Evolutionary conservation across 1,140 invertebrate genomes (phyloP), one percentile per base, ranked within the genome.

Genomic region (Microplitis mediator): DNA sequence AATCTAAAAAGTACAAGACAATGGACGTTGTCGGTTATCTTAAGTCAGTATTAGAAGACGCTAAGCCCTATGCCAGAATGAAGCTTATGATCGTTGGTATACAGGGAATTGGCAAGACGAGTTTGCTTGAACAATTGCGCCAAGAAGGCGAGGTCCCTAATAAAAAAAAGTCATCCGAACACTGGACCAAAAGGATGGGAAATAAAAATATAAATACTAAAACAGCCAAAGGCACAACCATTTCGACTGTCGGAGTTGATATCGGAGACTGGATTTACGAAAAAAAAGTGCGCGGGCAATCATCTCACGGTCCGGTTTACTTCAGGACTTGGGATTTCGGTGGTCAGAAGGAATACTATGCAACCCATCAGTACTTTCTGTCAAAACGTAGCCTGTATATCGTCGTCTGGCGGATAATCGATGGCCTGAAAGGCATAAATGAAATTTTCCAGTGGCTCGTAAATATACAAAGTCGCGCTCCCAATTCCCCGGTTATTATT

Each of bases 321-420:
- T 99, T 99, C 87, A 89, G 97, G 69, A 99, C 97, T 0, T 99
- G 98, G 98, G 98, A 99, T 86, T 99, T 99, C 89, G 97, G 97
- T n/a, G 98, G 98, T 0, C 97, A 98, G 87, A 92, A 93, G 80
- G 97, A 98, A 82, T 97, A 97, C 82, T 99, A 99, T 82, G 95
- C 97, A 0, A 99, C 98, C 0, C 98, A 99, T 89, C 97, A 99
- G 80, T 99, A 99, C 84, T 99, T 99, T 83, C 87, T 99, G 11
- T 98, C 97, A 0, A 96, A 97, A 75, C 89, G 98, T 39, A 98
- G 97, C 72, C 86, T 99, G 0, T 99, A 99, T 81, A 88, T 99
- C 11, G 97, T 99, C 3, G 91, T 98, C 0, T 99, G 98, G 97
- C 93, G 93, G 73, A 94, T 99, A 11, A 94, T 93, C 0, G 97